Evolutionary conservation across 1,140 invertebrate genomes (phyloP).

Genomic region (Drosophila sechellia): DNA sequence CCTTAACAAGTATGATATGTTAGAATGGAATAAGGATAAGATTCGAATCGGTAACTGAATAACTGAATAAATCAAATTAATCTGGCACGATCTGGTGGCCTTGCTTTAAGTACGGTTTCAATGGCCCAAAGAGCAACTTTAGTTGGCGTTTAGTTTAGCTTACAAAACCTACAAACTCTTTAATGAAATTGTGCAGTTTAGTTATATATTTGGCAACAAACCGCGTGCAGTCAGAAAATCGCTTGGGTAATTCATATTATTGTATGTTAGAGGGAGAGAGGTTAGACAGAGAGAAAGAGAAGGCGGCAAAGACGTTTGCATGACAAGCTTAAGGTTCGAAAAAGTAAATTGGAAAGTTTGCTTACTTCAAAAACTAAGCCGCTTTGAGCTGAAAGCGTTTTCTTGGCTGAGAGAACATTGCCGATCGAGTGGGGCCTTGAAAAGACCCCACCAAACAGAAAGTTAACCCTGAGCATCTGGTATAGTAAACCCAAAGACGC

Average conservation of each 20-base stretch:
- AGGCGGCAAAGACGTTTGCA: slow-evolving; percentile 73
- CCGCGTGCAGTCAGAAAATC: slow-evolving; percentile 78
- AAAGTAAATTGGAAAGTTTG: slow-evolving; percentile 73
- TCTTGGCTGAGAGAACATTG: slow-evolving; percentile 52
- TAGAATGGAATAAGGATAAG: slow-evolving; percentile 16
- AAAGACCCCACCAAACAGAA: slow-evolving; percentile 47
- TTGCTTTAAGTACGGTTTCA: slow-evolving; percentile 62
- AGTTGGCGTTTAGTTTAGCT: slow-evolving; percentile 57
- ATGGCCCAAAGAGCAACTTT: slow-evolving; percentile 84
- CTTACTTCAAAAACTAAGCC: slow-evolving; percentile 78
- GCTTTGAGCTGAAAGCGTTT: slow-evolving; percentile 60
- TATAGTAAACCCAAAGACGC: slow-evolving; percentile 63
- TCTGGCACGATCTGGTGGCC: slow-evolving; percentile 40
- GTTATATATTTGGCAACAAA: slow-evolving; percentile 63
- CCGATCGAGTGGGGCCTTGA: slow-evolving; percentile 34
- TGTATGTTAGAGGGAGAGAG: slow-evolving; percentile 50
- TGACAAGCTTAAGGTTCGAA: slow-evolving; percentile 74
- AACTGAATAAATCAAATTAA: slow-evolving; percentile 35
- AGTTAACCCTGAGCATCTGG: slow-evolving; percentile 52
- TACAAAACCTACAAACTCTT: slow-evolving; percentile 72
- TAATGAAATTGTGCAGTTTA: slow-evolving; percentile 78
- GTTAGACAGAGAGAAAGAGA: slow-evolving; percentile 47
- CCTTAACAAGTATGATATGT: slow-evolving; percentile 21
- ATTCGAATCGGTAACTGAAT: slow-evolving; percentile 30
- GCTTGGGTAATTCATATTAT: slow-evolving; percentile 59